Base-by-base conservation (phyloP, 2,113 vertebrate species). In the Desmodus rotundus region DNA sequence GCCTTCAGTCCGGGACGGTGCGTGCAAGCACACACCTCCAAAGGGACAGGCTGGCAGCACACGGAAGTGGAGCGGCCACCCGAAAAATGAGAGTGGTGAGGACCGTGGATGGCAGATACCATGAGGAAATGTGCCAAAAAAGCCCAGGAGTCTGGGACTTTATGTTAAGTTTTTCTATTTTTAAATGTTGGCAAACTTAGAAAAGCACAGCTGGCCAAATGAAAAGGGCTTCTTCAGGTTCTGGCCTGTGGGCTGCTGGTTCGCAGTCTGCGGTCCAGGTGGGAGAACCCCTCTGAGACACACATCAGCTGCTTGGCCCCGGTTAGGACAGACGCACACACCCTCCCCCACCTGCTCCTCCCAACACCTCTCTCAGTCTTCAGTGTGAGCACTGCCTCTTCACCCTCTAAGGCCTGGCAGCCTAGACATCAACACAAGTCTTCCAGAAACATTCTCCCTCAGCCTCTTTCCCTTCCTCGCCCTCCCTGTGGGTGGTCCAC, bases 161-260 rank as follows among this genome's bases (percentile, higher is more conserved):
- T 16, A 54, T 26, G 5, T 15, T 41, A 47, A 72, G 19, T 9
- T 70, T 47, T 67, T 93, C 73, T 94, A 33, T 85, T 87, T 94
- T 94, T 91, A 85, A 90, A 36, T 17, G 45, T 1, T 68, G n/a
- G 92, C 67, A 81, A 47, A 17, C 36, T 36, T 33, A 70, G 45
- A 31, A 14, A 52, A 70, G n/a, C n/a, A 31, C 10, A 83, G 67
- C 7, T 56, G 17, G 76, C 22, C 38, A 67, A 43, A 67, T 3
- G 14, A 43, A 70, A 83, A 81, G 28, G 7, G 67, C 36, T 7
- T 89, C 73, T 45, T 52, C 31, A 17, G 85, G 88, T 38, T 17
- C 16, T 78, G 83, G 95, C 38, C 73, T 63, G 26, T 10, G 9
- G 9, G 78, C 68, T 54, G 45, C 20, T 20, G 33, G 31, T 77